A percentile compares a stretch with the other conserved stretches of the same genome.
Conservation (phyloP, 2,113 vertebrate genomes). For the human region DNA sequence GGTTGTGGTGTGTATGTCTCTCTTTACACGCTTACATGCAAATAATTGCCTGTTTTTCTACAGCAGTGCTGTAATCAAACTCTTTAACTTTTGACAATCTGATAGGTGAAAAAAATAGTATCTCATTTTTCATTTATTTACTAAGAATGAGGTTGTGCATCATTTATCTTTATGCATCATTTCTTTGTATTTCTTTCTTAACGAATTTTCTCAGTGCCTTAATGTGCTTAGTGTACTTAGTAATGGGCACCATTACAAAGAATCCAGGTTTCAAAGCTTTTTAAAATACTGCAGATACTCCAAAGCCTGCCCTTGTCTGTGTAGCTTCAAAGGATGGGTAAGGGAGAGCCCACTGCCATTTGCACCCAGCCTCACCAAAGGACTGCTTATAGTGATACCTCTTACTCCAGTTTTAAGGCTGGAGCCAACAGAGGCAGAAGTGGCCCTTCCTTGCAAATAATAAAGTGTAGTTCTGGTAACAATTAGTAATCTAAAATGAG, state of each 20-base stretch:
- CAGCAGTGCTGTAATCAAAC: neutral
- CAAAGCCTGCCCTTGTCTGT: neutral
- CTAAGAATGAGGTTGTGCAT: neutral
- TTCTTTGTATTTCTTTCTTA: slow-evolving; percentile 39
- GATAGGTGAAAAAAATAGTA: neutral
- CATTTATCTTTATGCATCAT: neutral
- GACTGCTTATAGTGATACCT: neutral
- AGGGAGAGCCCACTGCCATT: neutral
- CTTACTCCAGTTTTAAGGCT: neutral
- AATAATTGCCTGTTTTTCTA: slow-evolving; percentile 26
- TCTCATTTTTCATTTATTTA: slow-evolving; percentile 28
- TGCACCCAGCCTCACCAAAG: neutral
- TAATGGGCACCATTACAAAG: neutral
- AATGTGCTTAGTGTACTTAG: neutral
- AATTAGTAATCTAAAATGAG: slow-evolving; percentile 16
- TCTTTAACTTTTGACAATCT: neutral
- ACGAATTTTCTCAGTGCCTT: slow-evolving; percentile 39
- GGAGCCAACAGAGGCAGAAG: neutral
- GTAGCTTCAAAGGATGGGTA: neutral
- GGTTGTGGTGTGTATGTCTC: neutral
- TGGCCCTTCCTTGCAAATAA: neutral
- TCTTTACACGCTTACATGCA: neutral
- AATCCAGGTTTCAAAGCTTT: neutral
- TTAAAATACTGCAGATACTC: neutral
- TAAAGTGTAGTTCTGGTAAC: neutral